A percentile compares a stretch with the other conserved stretches of the same genome.
Conservation (phyloP, 2,888 invertebrate species). For the Sericinus montela region DNA sequence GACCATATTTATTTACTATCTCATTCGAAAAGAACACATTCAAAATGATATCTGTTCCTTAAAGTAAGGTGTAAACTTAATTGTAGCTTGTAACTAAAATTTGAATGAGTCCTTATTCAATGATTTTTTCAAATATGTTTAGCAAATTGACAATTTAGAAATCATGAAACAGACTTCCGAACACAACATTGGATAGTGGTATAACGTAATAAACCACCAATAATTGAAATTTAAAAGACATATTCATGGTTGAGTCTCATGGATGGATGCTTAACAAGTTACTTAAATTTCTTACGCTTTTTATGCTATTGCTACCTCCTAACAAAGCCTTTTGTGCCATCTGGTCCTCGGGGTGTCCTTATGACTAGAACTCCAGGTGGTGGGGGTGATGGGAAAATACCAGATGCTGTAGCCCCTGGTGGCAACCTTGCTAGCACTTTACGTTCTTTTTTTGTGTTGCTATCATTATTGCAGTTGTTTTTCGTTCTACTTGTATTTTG, state of each 20-base stretch:
- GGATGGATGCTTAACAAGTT: conserved; percentile 15
- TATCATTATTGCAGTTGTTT: conserved; percentile 48
- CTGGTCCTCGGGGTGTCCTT: conserved; percentile 88
- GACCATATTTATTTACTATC: too few species aligned
- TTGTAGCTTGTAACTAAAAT: too few species aligned
- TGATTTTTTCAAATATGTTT: too few species aligned
- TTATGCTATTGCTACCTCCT: conserved; percentile 60
- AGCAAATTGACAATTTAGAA: conserved; percentile 3
- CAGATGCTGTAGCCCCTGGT: conserved; percentile 51
- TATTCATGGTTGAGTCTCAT: conserved; percentile 16
- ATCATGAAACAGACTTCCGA: conserved; percentile 3
- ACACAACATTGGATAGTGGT: not conserved
- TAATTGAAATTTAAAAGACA: conserved; percentile 5
- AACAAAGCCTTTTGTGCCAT: conserved; percentile 82
- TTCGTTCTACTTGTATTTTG: conserved; percentile 51
- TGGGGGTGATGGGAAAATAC: conserved; percentile 63
- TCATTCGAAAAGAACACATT: too few species aligned
- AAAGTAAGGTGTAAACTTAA: too few species aligned
- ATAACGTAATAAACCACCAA: not conserved
- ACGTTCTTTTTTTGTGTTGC: conserved; percentile 59
- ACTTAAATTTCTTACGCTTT: conserved; percentile 12
- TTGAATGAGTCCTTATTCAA: not conserved
- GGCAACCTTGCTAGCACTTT: conserved; percentile 63
- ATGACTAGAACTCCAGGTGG: conserved; percentile 79
- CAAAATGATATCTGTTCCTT: too few species aligned